Percentiles rank a stretch among this genome's conserved stretches.
phyloP scores from a whole-genome alignment of 2,797 vertebrate genomes.

The Spinus pinus region DNA sequence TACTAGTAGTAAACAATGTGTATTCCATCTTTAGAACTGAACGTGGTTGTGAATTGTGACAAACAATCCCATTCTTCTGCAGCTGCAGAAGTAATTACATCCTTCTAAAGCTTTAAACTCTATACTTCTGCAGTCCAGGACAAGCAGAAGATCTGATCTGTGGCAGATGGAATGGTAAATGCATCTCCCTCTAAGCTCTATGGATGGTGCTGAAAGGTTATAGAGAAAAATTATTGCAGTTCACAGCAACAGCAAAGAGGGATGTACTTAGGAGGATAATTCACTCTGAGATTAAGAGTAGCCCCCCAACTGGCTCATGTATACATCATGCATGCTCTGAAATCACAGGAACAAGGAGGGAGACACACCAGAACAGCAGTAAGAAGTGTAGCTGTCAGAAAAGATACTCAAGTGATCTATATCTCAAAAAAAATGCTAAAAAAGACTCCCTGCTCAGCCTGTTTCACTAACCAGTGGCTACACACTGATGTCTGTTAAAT shows the following conservation, averaged over 20 bases:
- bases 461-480: neutral
- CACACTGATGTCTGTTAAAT: neutral
- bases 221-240: neutral
- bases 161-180: neutral
- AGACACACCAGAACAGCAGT: fast-evolving
- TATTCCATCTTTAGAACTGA: neutral
- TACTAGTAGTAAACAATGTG: neutral
- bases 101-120: neutral
- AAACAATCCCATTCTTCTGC: neutral
- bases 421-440: neutral
- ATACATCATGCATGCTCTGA: neutral
- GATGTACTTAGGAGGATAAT: neutral
- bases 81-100: neutral
- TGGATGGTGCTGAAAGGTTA: neutral
- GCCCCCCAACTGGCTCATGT: neutral
- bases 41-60: neutral
- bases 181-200: fast-evolving
- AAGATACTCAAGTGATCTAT: neutral
- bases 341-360: no score
- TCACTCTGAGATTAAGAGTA: neutral
- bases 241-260: neutral
- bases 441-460: neutral
- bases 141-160: neutral
- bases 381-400: neutral
- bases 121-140: neutral